phyloP scores from a whole-genome alignment of 1,140 invertebrate species.

The Sminthurides bifidus region DNA sequence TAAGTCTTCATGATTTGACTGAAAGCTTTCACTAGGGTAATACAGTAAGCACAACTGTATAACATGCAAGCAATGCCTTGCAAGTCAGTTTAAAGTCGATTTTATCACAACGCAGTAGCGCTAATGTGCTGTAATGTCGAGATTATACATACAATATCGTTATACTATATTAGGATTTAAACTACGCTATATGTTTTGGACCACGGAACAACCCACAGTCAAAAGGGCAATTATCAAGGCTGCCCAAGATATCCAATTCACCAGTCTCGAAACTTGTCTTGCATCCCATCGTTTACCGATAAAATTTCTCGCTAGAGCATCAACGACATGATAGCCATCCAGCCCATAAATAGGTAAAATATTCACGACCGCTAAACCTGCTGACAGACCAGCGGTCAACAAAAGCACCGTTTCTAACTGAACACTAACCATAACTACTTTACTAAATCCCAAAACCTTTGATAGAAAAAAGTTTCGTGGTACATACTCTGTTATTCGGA shows the following conservation, averaged over 20 bases:
- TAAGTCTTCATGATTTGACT: neutral
- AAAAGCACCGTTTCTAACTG: constrained; percentile 29
- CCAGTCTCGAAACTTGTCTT: constrained; percentile 23
- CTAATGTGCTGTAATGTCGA: neutral
- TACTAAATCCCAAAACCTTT: constrained; percentile 23
- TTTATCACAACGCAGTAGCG: too few relatives aligned
- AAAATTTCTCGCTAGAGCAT: constrained; percentile 15
- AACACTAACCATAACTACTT: constrained; percentile 17
- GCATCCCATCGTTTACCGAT: constrained; percentile 24
- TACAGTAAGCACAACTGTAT: neutral
- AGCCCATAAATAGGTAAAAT: constrained; percentile 31
- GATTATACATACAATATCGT: neutral
- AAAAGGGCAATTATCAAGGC: constrained; percentile 25
- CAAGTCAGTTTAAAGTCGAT: too few relatives aligned
- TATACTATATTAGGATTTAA: constrained; percentile 1
- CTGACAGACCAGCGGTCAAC: constrained; percentile 28
- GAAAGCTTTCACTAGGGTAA: neutral
- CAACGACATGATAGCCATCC: constrained; percentile 30
- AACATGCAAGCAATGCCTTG: too few relatives aligned
- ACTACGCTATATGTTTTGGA: constrained; percentile 26
- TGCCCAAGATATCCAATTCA: constrained; percentile 27
- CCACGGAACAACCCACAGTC: constrained; percentile 26
- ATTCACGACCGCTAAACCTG: constrained; percentile 31
- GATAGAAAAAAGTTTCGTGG: constrained; percentile 26
- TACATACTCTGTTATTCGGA: constrained; percentile 23